Base-by-base conservation (phyloP, 2,797 vertebrate genomes). In the Dallia pectoralis region DNA sequence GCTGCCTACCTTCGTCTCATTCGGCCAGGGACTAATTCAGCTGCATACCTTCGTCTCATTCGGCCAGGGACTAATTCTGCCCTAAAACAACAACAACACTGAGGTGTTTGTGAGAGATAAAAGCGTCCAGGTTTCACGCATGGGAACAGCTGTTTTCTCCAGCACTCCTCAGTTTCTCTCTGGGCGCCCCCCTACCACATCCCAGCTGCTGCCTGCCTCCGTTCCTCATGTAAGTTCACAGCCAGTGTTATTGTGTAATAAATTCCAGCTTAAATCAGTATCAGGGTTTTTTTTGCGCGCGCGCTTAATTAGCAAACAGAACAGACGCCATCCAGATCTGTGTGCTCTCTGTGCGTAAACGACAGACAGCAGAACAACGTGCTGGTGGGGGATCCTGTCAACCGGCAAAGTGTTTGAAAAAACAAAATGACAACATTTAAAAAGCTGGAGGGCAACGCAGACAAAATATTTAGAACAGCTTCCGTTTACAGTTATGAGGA, bases 321-420 rank as follows among this genome's bases (percentile, higher is more conserved):
- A 30, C 15, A 63, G 29, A 63, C 25, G 61, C 12, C 61, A 63
- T 62, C 61, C 14, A 27, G 14, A 29, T 62, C 27, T 62, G 29
- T 18, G 8, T 62, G 61, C 14, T 22, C 22, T 9, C 22, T 14
- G 14, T 27, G 61, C 18, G 25, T 63, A 29, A 29, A 63, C 15
- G 4, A 16, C 29, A 63, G 59, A 29, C 27, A 1, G 22, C 12
- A 30, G 27, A 15, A 62, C 27, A 30, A 15, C 7, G 30, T 62
- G 48, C 62, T 70, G 72, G 65, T 47, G 61, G 16, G 25, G 15
- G 22, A 12, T 22, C 25, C 19, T 36, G 51, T 27, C 40, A 30
- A 27, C 9, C 51, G 62, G 62, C 82, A 78, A 79, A 77, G 71
- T 73, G 40, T 65, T 81, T 83, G 78, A 82, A 80, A 88, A 65